Evolutionary conservation across 2,888 invertebrate species (phyloP).

Genomic region (Chrysolina haemoptera): DNA sequence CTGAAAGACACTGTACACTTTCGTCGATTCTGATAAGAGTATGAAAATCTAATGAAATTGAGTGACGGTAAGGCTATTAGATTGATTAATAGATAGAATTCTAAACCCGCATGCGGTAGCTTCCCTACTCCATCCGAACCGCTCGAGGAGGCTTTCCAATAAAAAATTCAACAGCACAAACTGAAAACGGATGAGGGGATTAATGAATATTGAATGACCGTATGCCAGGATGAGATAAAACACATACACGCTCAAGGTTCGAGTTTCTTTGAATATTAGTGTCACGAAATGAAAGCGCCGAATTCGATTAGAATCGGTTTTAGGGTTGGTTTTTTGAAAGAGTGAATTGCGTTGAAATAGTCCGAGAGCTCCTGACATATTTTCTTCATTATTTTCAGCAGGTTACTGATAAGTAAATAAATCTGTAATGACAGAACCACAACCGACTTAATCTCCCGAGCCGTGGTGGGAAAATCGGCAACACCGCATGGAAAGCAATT

Average conservation of each 20-base stretch:
- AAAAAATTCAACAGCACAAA: slow-evolving; percentile 24
- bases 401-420: too few species aligned
- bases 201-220: slow-evolving; percentile 7
- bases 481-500: too few species aligned
- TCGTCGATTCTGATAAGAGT: not conserved
- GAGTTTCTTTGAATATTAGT: not conserved
- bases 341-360: not conserved
- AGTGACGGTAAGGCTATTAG: slow-evolving; percentile 36
- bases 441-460: too few species aligned
- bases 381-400: too few species aligned
- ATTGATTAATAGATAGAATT: slow-evolving; percentile 32
- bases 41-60: slow-evolving; percentile 31
- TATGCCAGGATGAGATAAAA: slow-evolving; percentile 1
- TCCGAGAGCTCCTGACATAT: too few species aligned
- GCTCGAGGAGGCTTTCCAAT: not conserved
- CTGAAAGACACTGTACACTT: not conserved
- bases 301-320: not conserved
- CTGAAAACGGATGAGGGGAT: slow-evolving; percentile 5
- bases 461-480: too few species aligned
- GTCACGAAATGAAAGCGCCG: not conserved
- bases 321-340: not conserved
- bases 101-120: slow-evolving; percentile 24
- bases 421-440: too few species aligned
- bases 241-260: not conserved
- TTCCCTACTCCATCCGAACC: not conserved